Percentiles rank a stretch among this genome's conserved stretches.
These are phyloP conservation scores for Aplysina aerophoba DNA, from an alignment of 37 sponge, comb jelly and placozoan genomes.

Conservation along the genomic window DNA sequence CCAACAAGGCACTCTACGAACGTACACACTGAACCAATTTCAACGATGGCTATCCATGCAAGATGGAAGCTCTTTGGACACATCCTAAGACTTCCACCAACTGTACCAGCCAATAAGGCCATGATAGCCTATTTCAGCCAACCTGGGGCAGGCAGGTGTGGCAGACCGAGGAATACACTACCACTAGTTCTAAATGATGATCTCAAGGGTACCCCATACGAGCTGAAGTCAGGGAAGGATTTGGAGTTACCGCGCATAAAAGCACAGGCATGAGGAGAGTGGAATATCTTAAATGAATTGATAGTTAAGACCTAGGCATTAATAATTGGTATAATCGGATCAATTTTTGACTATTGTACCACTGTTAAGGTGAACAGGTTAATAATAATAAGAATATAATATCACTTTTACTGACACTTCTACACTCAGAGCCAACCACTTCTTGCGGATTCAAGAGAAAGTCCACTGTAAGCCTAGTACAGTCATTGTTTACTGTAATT, in stretches of 20 bases:
- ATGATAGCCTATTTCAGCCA: conserved; percentile 36
- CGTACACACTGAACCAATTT: neutral
- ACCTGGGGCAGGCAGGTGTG: conserved; percentile 17
- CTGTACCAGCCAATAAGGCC: conserved; percentile 36
- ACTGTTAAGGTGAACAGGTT: conserved; percentile 32
- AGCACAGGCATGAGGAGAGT: conserved; percentile 24
- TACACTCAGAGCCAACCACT: too few relatives aligned
- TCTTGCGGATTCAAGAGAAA: too few relatives aligned
- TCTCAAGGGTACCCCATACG: conserved; percentile 33
- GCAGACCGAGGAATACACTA: conserved; percentile 30
- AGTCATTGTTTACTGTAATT: too few relatives aligned
- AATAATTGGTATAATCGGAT: conserved; percentile 20
- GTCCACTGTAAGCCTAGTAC: too few relatives aligned
- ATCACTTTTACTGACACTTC: too few relatives aligned
- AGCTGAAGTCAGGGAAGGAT: conserved; percentile 27
- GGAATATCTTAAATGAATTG: conserved; percentile 23
- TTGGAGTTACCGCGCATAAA: conserved; percentile 24
- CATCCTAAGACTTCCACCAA: conserved; percentile 37
- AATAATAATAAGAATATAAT: conserved; percentile 24
- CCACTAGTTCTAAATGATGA: conserved; percentile 35
- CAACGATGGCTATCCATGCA: conserved; percentile 20
- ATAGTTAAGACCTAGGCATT: conserved; percentile 38
- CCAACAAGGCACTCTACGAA: conserved; percentile 5
- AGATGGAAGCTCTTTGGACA: conserved; percentile 36
- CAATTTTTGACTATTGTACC: conserved; percentile 25